Base-by-base conservation (phyloP, 2,797 vertebrate genomes). In the Pangasius sanitwongsei region DNA sequence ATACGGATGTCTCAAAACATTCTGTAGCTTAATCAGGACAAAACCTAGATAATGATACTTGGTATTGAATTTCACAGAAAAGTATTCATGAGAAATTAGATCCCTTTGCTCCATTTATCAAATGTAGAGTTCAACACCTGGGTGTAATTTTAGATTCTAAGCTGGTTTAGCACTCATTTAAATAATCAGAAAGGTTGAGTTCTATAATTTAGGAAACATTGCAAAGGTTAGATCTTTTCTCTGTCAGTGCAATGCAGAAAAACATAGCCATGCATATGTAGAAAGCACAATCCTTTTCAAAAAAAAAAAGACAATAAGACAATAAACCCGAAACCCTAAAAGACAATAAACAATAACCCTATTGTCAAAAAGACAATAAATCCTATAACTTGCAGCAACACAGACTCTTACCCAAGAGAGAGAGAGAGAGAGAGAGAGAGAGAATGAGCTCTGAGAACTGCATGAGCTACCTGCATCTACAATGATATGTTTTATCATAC, bases 41-140 rank as follows among this genome's bases (percentile, higher is more conserved):
- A 20, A 59, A 23, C 31, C 78, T 81, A 59, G 31, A 23, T 81
- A 81, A 59, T 37, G 78, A 81, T 23, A 81, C 78, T 34, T 37
- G 55, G 53, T 59, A 37, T 81, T 59, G 34, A 81, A 37, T 81
- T 81, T 81, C 78, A 55, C 77, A 37, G 18, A 13, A 81, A 59
- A 25, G 55, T 37, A 81, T 81, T 59, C 77, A 34, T 81, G 16
- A 59, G 78, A 81, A 81, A 81, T 31, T 59, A 59, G 6, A 65
- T 65, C 37, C n/a, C 48, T 83, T 65, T 83, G 20, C 37, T 83
- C 65, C 59, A 83, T 65, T 83, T 63, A 83, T 83, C 59, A 83
- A 63, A 83, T 65, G 41, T 65, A 15, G 37, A n/a, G 37, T 83
- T 65, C 6, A 57, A 57, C n/a, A 80, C 74, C 13, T 34, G 53